Conservation (phyloP, 2,797 vertebrate species). For the Pseudomugil tenellus region DNA sequence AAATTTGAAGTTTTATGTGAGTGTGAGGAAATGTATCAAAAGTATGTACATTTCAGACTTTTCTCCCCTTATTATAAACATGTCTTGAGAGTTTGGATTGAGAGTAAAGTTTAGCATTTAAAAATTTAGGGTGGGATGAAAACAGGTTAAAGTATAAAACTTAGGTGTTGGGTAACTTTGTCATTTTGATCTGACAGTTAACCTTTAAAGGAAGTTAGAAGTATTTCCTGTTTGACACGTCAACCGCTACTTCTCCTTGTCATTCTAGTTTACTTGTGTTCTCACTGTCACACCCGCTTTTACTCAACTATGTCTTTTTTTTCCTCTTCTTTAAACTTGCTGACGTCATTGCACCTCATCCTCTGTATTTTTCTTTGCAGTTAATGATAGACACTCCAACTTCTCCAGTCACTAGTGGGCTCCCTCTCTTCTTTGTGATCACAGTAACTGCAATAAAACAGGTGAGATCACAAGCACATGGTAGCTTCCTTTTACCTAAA, state of each 20-base stretch:
- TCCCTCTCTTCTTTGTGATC: constrained; percentile 99
- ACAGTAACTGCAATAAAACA: constrained; percentile 98
- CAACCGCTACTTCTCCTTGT: constrained; percentile 12
- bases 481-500: constrained; percentile 33
- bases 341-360: background rate
- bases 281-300: background rate
- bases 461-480: constrained; percentile 79
- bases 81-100: background rate
- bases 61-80: background rate
- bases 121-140: background rate
- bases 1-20: background rate
- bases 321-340: background rate
- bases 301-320: background rate
- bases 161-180: background rate
- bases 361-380: constrained; percentile 75
- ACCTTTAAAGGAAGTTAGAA: constrained; percentile 44
- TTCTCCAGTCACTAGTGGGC: constrained; percentile 97
- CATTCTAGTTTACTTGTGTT: constrained; percentile 5
- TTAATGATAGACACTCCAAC: constrained; percentile 99
- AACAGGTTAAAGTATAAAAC: background rate
- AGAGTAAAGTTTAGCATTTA: background rate
- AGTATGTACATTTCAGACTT: background rate
- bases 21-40: background rate
- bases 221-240: constrained; percentile 63
- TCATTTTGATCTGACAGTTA: constrained; percentile 25